Conservation (phyloP, 2,797 vertebrate species). For the Gila robusta region DNA sequence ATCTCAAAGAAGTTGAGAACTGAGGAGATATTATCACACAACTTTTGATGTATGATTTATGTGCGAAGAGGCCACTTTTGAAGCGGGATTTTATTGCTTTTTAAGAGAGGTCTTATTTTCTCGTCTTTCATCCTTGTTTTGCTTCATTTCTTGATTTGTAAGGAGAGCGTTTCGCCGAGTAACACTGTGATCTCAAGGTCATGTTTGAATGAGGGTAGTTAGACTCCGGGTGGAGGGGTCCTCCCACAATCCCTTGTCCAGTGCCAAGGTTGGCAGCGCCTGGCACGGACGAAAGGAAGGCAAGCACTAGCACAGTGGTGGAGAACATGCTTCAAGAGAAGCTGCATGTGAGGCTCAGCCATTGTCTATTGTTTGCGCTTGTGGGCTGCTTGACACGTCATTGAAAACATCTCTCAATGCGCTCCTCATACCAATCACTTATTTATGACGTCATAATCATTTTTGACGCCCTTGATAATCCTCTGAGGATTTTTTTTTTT, state of each 20-base stretch:
- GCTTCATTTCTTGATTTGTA: constrained; percentile 56
- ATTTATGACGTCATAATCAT: constrained; percentile 28
- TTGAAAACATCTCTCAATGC: constrained; percentile 50
- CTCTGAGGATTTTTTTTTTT: not conserved
- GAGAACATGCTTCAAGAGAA: constrained; percentile 59
- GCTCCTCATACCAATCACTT: constrained; percentile 34
- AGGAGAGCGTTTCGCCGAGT: constrained; percentile 46
- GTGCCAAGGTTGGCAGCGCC: constrained; percentile 75
- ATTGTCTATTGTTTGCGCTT: constrained; percentile 73
- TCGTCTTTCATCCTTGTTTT: constrained; percentile 61
- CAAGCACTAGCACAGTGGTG: constrained; percentile 58
- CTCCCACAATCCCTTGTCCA: constrained; percentile 59
- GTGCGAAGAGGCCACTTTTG: constrained; percentile 67
- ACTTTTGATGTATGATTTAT: constrained; percentile 76
- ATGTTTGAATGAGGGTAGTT: constrained; percentile 61
- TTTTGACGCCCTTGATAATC: not conserved
- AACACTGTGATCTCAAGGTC: constrained; percentile 59
- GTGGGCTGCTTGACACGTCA: constrained; percentile 66
- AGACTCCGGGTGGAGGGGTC: constrained; percentile 52
- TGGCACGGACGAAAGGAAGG: constrained; percentile 71
- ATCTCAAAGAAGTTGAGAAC: constrained; percentile 66
- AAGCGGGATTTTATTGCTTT: constrained; percentile 64
- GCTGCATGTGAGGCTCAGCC: constrained; percentile 53
- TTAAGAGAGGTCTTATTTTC: constrained; percentile 67
- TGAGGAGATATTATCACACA: constrained; percentile 34